Evolutionary conservation across 2,113 vertebrate genomes (phyloP).

Genomic region (Thryonomys swinderianus): DNA sequence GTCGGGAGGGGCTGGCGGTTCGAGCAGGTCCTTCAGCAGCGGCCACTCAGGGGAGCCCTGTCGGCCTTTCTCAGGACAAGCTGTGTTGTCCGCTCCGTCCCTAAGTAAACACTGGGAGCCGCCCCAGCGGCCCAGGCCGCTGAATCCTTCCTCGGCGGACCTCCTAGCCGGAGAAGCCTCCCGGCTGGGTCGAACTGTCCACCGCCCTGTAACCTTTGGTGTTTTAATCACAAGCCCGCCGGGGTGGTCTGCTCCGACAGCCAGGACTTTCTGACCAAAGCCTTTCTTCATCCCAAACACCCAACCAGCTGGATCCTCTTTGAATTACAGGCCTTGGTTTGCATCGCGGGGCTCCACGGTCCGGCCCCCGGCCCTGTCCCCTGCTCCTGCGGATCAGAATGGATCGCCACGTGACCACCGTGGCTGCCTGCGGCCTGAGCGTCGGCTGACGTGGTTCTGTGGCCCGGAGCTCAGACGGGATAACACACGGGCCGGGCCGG

Average conservation of each 20-base stretch:
- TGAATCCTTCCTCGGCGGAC: not conserved
- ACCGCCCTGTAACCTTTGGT: not conserved
- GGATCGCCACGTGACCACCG: rapidly evolving
- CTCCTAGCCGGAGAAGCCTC: not conserved
- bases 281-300: not conserved
- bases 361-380: not conserved
- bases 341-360: not conserved
- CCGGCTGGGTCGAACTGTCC: not conserved
- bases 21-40: not conserved
- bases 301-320: not conserved
- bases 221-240: not conserved
- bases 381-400: not conserved
- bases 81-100: not conserved
- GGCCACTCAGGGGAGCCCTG: not conserved
- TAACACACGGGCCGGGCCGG: not conserved
- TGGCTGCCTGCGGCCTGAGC: not conserved
- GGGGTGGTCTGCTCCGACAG: not conserved
- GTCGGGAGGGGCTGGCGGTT: not conserved
- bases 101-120: no score
- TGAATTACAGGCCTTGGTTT: constrained; percentile 12
- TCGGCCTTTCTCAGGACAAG: not conserved
- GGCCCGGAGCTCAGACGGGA: not conserved
- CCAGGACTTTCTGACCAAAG: not conserved
- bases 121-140: not conserved
- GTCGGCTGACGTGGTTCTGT: not conserved